Conservation (phyloP, 1,140 invertebrate species). For the Metaphire vulgaris region DNA sequence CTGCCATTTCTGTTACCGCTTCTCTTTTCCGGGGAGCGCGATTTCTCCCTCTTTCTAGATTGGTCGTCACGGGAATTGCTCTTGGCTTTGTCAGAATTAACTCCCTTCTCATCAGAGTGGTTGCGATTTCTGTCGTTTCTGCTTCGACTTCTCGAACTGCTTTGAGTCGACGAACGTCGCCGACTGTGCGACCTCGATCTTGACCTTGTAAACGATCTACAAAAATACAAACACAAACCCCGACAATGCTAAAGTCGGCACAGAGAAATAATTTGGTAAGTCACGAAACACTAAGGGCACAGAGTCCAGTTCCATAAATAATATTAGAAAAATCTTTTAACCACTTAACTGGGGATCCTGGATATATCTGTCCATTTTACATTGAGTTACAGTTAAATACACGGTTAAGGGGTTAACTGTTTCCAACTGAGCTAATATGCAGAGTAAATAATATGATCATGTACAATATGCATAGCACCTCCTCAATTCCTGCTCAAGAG, state of each 20-base stretch:
- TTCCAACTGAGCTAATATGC: no score
- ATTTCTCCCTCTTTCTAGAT: conserved; percentile 52
- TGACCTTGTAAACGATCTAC: conserved; percentile 37
- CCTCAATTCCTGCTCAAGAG: no score
- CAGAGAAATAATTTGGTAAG: conserved; percentile 14
- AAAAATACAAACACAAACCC: conserved; percentile 7
- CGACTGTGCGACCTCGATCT: conserved; percentile 49
- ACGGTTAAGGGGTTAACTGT: no score
- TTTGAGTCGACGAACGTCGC: conserved; percentile 37
- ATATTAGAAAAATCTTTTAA: no score
- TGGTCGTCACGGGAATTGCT: conserved; percentile 55
- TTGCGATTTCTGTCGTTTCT: conserved; percentile 5
- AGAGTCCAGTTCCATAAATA: background rate
- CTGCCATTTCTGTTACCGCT: no score
- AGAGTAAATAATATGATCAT: no score
- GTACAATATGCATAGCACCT: no score
- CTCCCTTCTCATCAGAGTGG: background rate
- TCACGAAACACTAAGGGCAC: background rate
- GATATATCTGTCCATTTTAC: no score
- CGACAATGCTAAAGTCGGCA: conserved; percentile 5
- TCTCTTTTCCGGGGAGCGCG: background rate
- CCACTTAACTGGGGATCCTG: no score
- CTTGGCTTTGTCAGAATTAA: background rate
- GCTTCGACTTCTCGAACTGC: conserved; percentile 35
- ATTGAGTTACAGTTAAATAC: no score